These are phyloP conservation scores for Stomatorhinus walkeri DNA, from an alignment of 2,797 vertebrate species.

Conservation along the genomic window DNA sequence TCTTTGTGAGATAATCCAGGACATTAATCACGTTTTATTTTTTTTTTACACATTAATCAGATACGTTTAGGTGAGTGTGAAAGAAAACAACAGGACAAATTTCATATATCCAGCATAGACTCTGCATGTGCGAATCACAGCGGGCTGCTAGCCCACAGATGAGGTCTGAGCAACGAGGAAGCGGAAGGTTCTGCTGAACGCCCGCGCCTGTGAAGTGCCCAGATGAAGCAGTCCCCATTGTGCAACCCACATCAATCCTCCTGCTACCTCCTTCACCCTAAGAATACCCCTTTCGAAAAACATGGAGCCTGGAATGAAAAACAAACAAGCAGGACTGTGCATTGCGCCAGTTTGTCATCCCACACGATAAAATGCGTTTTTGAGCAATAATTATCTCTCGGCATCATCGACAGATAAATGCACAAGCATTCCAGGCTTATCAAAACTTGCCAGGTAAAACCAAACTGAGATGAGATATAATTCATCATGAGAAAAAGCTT, in stretches of 20 bases:
- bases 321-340: neutral
- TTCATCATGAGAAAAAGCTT: neutral
- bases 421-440: neutral
- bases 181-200: neutral
- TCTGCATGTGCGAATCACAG: neutral
- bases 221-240: neutral
- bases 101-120: neutral
- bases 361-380: neutral
- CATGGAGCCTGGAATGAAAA: slow-evolving; percentile 10
- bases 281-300: neutral
- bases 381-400: neutral
- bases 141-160: neutral
- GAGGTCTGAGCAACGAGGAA: neutral
- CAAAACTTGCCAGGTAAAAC: neutral
- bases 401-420: slow-evolving; percentile 7
- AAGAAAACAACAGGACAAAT: neutral
- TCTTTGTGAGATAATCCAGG: neutral
- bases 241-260: neutral
- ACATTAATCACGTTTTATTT: neutral
- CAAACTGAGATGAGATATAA: neutral
- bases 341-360: neutral
- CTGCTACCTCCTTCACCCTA: neutral
- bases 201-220: neutral
- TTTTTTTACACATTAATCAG: neutral
- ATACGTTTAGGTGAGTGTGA: neutral